A percentile compares a stretch with the other conserved stretches of the same genome.
Conservation (phyloP, 1,140 invertebrate genomes). For the Drosophila quadrilineata region DNA sequence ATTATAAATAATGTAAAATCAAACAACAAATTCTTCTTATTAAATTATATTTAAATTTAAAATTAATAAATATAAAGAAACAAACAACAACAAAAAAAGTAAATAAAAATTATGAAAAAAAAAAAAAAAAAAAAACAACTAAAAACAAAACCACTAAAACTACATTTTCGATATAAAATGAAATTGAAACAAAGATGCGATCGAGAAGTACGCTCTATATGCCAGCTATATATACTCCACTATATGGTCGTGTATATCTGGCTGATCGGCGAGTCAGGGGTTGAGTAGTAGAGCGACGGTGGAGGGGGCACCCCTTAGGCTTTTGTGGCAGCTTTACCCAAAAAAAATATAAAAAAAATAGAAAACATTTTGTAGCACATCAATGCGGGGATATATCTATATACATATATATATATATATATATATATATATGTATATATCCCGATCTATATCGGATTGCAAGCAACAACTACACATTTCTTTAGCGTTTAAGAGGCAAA, state of each 20-base stretch:
- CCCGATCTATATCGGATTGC: constrained; percentile 34
- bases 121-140: constrained; percentile 46
- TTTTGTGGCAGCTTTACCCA: constrained; percentile 28
- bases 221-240: constrained; percentile 9
- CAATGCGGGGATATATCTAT: constrained; percentile 30
- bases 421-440: constrained; percentile 30
- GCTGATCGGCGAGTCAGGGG: constrained; percentile 10
- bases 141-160: constrained; percentile 60
- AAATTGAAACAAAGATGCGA: constrained; percentile 59
- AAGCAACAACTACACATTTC: constrained; percentile 56
- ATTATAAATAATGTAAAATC: constrained; percentile 80
- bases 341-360: too few relatives aligned
- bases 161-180: constrained; percentile 79
- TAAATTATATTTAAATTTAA: constrained; percentile 80
- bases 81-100: constrained; percentile 68
- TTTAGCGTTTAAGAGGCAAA: constrained; percentile 62
- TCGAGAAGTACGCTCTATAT: constrained; percentile 5
- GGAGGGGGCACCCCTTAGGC: constrained; percentile 18
- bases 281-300: constrained; percentile 28
- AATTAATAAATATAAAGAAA: constrained; percentile 79
- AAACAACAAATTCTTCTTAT: constrained; percentile 80
- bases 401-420: constrained; percentile 22
- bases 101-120: constrained; percentile 58
- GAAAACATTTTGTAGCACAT: constrained; percentile 64
- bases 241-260: not conserved